Percentiles rank a stretch among this genome's conserved stretches.
These are phyloP conservation scores for Amblyjoppa proteus DNA, from an alignment of 2,888 invertebrate species.

Conservation along the genomic window DNA sequence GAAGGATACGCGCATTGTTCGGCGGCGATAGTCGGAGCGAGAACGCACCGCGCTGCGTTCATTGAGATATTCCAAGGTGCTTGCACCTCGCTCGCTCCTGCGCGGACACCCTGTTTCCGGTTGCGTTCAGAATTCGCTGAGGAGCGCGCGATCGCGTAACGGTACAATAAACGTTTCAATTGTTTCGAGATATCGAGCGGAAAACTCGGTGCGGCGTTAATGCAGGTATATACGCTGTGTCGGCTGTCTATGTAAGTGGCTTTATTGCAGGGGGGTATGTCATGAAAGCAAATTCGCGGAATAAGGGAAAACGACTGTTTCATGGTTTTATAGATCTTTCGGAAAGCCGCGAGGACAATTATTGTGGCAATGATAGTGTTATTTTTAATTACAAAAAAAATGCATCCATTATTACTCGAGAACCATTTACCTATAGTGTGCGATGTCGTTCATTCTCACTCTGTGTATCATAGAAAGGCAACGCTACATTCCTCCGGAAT, in stretches of 20 bases:
- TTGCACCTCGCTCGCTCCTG: conserved; percentile 31
- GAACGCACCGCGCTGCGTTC: conserved; percentile 34
- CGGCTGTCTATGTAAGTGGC: not conserved
- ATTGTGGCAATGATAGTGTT: not conserved
- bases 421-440: not conserved
- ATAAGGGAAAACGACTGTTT: conserved; percentile 7
- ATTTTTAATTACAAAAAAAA: not conserved
- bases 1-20: conserved; percentile 34
- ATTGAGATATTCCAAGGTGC: conserved; percentile 60
- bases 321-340: conserved; percentile 27
- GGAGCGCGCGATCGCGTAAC: conserved; percentile 31
- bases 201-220: conserved; percentile 6
- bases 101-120: not conserved
- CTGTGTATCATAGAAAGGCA: too few relatives aligned
- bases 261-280: not conserved
- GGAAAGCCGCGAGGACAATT: not conserved
- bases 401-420: not conserved
- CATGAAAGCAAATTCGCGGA: not conserved
- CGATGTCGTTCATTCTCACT: too few relatives aligned
- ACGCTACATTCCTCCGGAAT: too few relatives aligned
- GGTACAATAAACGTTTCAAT: conserved; percentile 40
- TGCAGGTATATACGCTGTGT: not conserved
- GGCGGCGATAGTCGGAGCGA: not conserved
- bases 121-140: conserved; percentile 25
- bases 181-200: conserved; percentile 27